A percentile compares a stretch with the other conserved stretches of the same genome.
Conservation (phyloP, 2,888 invertebrate genomes). For the Dorcus hopei region DNA sequence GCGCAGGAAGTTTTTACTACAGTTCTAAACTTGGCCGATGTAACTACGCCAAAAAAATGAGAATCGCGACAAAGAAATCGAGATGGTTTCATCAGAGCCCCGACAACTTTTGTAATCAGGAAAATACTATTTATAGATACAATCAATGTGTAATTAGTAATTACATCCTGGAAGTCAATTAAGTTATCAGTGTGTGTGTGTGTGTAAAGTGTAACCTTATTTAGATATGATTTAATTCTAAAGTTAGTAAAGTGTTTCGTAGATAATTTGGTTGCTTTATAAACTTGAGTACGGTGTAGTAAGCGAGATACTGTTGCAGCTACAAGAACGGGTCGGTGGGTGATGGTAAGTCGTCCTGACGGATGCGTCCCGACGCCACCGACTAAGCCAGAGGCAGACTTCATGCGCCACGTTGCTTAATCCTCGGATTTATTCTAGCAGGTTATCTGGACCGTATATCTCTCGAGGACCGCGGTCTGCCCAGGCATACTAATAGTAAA, state of each 20-base stretch:
- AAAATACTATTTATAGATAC: too few species aligned
- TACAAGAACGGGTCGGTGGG: not conserved
- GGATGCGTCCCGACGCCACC: constrained; percentile 14
- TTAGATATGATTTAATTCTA: too few species aligned
- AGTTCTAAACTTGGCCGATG: constrained; percentile 41
- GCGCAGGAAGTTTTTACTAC: constrained; percentile 44
- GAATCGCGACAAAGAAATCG: constrained; percentile 44
- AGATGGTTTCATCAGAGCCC: constrained; percentile 18
- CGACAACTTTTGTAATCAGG: too few species aligned
- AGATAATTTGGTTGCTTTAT: too few species aligned
- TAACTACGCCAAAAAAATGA: constrained; percentile 39
- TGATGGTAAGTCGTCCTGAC: constrained; percentile 12
- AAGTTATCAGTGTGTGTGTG: too few species aligned
- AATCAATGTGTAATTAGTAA: too few species aligned
- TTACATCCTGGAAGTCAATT: too few species aligned
- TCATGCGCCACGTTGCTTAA: constrained; percentile 43
- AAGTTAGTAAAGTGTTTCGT: too few species aligned
- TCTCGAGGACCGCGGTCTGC: constrained; percentile 47
- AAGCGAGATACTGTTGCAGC: not conserved
- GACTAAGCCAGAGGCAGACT: constrained; percentile 30
- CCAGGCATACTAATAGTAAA: constrained; percentile 50
- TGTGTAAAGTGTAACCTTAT: too few species aligned
- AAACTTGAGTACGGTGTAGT: too few species aligned
- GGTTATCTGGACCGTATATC: constrained; percentile 51
- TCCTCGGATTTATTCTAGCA: constrained; percentile 49